Base-by-base conservation (phyloP, 2,113 vertebrate species). In the Platichthys stellatus region DNA sequence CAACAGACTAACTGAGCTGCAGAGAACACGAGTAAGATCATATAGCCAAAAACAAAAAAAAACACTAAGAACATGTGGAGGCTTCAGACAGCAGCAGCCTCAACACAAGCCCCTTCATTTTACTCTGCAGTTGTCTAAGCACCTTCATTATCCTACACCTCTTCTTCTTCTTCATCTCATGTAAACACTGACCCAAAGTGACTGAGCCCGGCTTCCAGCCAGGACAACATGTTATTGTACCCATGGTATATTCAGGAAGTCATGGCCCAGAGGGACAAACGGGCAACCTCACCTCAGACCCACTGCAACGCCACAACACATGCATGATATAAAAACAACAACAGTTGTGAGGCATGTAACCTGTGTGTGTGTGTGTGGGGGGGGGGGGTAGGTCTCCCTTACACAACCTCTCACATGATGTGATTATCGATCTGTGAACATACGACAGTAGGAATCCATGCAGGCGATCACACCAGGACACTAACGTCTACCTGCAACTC, bases 151-250 rank as follows among this genome's bases (percentile, higher is more conserved):
- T 61, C 28, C 13, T n/a, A 47, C 18, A 51, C 49, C 23, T 23
- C 23, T 28, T 28, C 26, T 14, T 56, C 35, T 43, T 0, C 20
- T 12, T 49, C 13, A 20, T 49, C 13, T 68, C 68, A 64, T 5
- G 26, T 56, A 38, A 76, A 78, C 68, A 63, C 21, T 61, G 65
- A 86, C 62, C 57, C 61, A 68, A 59, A 60, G 57, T 62, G 64
- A 66, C 21, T 11, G 17, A 74, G 57, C 11, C 70, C 67, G 80
- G 70, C 79, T 43, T 15, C 21, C 2, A 31, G 70, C 76, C 85
- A 80, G n/a, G n/a, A 67, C 72, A 82, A 64, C 82, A 82, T 88
- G 89, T 85, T 80, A 74, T 72, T 85, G 72, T 76, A 45, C 56
- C 81, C 82, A 76, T 63, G 72, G 77, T 17, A 57, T 51, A 74